Evolutionary conservation across 2,113 vertebrate genomes (phyloP).

Genomic region (Melanotaenia duboulayi): DNA sequence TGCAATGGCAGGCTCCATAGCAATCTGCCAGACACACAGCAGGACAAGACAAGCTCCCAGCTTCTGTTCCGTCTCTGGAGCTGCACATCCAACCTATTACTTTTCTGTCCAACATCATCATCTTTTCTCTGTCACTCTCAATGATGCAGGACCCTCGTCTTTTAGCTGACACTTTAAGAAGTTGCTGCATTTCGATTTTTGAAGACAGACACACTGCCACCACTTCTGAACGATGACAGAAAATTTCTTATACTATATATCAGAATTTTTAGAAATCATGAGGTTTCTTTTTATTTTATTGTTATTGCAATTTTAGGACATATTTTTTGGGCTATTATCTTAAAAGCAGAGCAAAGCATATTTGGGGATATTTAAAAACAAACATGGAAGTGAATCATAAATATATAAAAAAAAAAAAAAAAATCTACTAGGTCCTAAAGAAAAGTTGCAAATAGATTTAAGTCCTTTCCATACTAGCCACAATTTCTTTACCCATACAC

Average conservation of each 20-base stretch:
- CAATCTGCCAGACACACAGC: constrained; percentile 80
- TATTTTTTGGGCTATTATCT: no score
- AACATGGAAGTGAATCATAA: not conserved
- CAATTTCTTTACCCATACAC: constrained; percentile 1
- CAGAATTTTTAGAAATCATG: not conserved
- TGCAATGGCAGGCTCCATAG: constrained; percentile 83
- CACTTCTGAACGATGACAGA: not conserved
- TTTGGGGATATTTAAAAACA: not conserved
- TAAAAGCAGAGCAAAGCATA: not conserved
- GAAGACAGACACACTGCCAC: constrained; percentile 8
- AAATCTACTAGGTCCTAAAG: not conserved
- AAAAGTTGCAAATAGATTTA: not conserved
- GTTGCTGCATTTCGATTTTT: constrained; percentile 26
- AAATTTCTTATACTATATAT: not conserved
- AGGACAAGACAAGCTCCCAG: constrained; percentile 77
- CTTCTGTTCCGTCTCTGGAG: constrained; percentile 66
- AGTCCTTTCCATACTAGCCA: not conserved
- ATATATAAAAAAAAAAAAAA: not conserved
- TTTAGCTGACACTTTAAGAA: constrained; percentile 5
- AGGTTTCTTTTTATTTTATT: not conserved
- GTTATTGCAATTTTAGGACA: no score
- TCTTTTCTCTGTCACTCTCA: constrained; percentile 24
- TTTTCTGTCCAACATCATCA: constrained; percentile 50
- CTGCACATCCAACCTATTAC: constrained; percentile 62
- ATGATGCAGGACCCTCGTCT: constrained; percentile 37